Percentiles rank a stretch among this genome's conserved stretches.
These are phyloP conservation scores for Stomorhina lunata DNA, from an alignment of 2,888 invertebrate species.

Conservation along the genomic window DNA sequence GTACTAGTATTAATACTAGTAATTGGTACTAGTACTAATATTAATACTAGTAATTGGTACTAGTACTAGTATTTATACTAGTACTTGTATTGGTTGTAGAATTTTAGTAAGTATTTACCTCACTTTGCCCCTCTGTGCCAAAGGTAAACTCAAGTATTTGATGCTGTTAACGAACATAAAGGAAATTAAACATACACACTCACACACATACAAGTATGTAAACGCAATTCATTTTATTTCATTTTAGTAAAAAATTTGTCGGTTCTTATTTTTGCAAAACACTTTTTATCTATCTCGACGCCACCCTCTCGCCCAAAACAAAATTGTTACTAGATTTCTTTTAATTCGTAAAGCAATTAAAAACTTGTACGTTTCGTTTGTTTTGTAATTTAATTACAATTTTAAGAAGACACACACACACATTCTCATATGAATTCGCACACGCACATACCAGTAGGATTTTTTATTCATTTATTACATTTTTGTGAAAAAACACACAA, in stretches of 20 bases:
- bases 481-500: not conserved
- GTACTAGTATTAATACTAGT: too few relatives aligned
- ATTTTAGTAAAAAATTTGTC: conserved; percentile 2
- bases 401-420: conserved; percentile 47
- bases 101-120: not conserved
- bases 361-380: conserved; percentile 62
- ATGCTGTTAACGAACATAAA: conserved; percentile 23
- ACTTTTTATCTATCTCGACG: not conserved
- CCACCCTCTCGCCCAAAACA: not conserved
- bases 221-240: conserved; percentile 35
- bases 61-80: too few relatives aligned
- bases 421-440: not conserved
- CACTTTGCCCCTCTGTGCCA: not conserved
- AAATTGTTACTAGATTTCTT: conserved; percentile 49
- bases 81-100: too few relatives aligned
- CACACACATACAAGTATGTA: not conserved
- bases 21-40: too few relatives aligned
- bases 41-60: too few relatives aligned
- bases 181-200: conserved; percentile 13
- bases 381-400: conserved; percentile 65
- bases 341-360: conserved; percentile 64
- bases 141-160: conserved; percentile 14
- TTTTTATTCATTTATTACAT: not conserved
- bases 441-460: not conserved
- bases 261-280: not conserved